Evolutionary conservation across 2,113 vertebrate species (phyloP).

Genomic region (Myotis davidii): DNA sequence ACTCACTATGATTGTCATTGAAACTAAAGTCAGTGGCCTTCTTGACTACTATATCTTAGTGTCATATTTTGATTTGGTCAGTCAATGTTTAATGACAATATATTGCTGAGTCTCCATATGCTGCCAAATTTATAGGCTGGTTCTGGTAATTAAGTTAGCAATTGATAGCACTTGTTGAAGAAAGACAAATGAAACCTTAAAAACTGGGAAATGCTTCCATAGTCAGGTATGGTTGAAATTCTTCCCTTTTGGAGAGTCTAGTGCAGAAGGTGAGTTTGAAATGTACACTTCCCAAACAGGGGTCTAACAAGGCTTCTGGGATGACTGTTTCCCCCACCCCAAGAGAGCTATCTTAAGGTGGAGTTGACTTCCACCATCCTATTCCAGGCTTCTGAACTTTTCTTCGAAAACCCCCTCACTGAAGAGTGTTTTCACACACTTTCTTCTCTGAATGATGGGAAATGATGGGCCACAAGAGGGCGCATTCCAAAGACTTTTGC

Average conservation of each 20-base stretch:
- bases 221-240: not conserved
- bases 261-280: constrained; percentile 21
- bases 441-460: constrained; percentile 39
- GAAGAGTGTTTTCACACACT: not conserved
- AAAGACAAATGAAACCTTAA: not conserved
- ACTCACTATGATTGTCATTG: not conserved
- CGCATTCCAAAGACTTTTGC: constrained; percentile 84
- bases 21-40: constrained; percentile 47
- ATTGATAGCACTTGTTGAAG: not conserved
- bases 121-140: constrained; percentile 61
- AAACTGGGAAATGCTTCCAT: not conserved
- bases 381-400: not conserved
- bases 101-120: constrained; percentile 9
- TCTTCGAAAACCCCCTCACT: not conserved
- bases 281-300: not conserved
- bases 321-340: not conserved
- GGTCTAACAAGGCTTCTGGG: not conserved
- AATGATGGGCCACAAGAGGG: constrained; percentile 85
- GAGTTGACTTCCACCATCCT: not conserved
- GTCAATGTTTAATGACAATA: not conserved
- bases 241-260: constrained; percentile 24
- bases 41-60: not conserved
- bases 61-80: constrained; percentile 60
- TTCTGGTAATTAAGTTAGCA: constrained; percentile 59
- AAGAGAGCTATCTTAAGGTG: not conserved